Conservation (phyloP, 2,797 vertebrate species). For the Cyclopterus lumpus region DNA sequence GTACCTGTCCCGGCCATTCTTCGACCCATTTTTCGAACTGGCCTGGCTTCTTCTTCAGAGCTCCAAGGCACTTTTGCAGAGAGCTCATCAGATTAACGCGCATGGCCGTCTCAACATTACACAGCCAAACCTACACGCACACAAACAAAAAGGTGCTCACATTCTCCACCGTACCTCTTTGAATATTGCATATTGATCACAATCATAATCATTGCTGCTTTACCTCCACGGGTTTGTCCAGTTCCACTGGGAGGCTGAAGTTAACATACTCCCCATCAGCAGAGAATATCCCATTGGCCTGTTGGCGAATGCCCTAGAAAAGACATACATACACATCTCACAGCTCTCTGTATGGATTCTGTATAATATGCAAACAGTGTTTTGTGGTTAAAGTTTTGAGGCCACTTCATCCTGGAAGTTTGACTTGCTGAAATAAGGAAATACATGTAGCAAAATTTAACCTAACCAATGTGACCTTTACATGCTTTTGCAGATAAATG, state of each 20-base stretch:
- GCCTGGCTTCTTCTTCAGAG: conserved; percentile 83
- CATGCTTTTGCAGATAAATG: not conserved
- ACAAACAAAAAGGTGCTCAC: not conserved
- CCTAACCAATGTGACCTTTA: not conserved
- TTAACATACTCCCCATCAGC: conserved; percentile 88
- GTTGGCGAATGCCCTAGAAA: conserved; percentile 70
- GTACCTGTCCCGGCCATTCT: conserved; percentile 92
- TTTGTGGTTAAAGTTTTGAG: not conserved
- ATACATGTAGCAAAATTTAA: not conserved
- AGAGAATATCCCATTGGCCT: conserved; percentile 87
- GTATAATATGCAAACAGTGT: not conserved
- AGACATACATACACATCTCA: conserved; percentile 20
- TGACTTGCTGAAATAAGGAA: not conserved
- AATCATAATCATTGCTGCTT: not conserved
- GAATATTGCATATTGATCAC: not conserved
- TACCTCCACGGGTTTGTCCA: conserved; percentile 92
- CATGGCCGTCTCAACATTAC: conserved; percentile 88
- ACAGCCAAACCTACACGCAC: conserved; percentile 86
- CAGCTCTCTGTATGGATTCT: not conserved
- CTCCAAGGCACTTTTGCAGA: conserved; percentile 81
- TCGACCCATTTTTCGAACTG: conserved; percentile 91
- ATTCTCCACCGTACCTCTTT: not conserved
- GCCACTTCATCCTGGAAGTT: not conserved
- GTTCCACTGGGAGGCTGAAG: conserved; percentile 75
- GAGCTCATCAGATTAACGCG: conserved; percentile 82